These are phyloP conservation scores for Drosophila leonis DNA, from an alignment of 2,888 invertebrate species.

Conservation along the genomic window DNA sequence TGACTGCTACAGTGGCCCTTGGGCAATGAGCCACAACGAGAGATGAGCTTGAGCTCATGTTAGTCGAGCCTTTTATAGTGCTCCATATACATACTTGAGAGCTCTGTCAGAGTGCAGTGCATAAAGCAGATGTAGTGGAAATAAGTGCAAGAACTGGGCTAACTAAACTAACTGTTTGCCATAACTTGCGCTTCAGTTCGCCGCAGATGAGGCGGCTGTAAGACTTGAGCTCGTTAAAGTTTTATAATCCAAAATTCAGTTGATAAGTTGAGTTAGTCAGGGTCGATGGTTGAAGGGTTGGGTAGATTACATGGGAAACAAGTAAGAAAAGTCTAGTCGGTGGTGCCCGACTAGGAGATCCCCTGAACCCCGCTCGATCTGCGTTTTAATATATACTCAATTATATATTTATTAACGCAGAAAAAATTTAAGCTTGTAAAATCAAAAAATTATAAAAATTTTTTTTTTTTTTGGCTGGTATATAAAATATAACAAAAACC, in stretches of 20 bases:
- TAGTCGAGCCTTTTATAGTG: constrained; percentile 35
- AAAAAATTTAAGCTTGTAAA: too few relatives aligned
- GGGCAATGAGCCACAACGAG: constrained; percentile 27
- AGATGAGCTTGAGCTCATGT: constrained; percentile 25
- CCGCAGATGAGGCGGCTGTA: neutral
- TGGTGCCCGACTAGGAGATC: too few relatives aligned
- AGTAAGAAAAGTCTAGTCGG: too few relatives aligned
- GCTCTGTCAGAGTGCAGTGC: constrained; percentile 39
- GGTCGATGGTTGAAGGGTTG: neutral
- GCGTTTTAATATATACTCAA: too few relatives aligned
- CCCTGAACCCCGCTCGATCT: too few relatives aligned
- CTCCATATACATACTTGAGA: constrained; percentile 6
- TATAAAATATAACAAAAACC: too few relatives aligned
- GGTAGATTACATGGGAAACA: neutral
- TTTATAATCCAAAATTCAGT: neutral
- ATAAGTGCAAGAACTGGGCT: constrained; percentile 11
- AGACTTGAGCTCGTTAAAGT: neutral
- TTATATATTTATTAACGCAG: too few relatives aligned
- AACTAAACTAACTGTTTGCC: constrained; percentile 10
- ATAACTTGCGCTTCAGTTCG: constrained; percentile 19
- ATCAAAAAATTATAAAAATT: too few relatives aligned
- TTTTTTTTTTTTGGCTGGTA: too few relatives aligned
- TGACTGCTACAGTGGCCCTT: constrained; percentile 24
- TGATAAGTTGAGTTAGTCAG: neutral
- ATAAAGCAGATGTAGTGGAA: constrained; percentile 40